Base-by-base conservation (phyloP, 2,113 vertebrate species). In the Urocynchramus pylzowi region DNA sequence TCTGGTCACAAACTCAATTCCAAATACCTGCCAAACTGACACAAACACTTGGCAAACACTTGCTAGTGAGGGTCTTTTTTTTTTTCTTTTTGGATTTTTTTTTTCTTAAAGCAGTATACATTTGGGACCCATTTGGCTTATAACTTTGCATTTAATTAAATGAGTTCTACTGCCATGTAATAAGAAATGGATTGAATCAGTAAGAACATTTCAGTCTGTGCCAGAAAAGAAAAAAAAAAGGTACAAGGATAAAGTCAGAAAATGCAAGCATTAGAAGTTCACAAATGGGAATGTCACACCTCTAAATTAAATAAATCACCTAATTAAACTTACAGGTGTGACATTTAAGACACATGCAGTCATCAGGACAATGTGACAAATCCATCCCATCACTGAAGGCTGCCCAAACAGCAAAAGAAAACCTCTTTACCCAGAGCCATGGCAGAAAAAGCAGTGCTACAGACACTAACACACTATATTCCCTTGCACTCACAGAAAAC, bases 131-230 rank as follows among this genome's bases (percentile, higher is more conserved):
- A 87, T 96, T 94, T 84, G 59, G 83, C 93, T 95, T 96, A 94
- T 60, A 94, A 94, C 95, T 86, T 81, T 73, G 89, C 59, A 82
- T 96, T 97, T 97, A 96, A 97, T 96, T 97, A 96, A 96, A 97
- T 94, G 84, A 96, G 70, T 54, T 87, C 93, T 87, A 80, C 89
- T 92, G 93, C 85, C 73, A 95, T 87, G 91, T 91, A 97, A 95
- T 97, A 97, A 92, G 83, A 88, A 95, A 90, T 83, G 44, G 90
- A 94, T 93, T 93, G 89, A 75, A 88, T 61, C 13, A 6, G 87
- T 93, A 95, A 95, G 85, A 75, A 95, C 76, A 81, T 81, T 89
- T 64, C 68, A 82, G 45, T 27, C 44, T 7, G 11, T 30, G 90
- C 67, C 85, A 95, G 56, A 21, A 57, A 14, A 89, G 56, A n/a